phyloP scores from a whole-genome alignment of 2,113 vertebrate genomes.

The Heterotis niloticus region DNA sequence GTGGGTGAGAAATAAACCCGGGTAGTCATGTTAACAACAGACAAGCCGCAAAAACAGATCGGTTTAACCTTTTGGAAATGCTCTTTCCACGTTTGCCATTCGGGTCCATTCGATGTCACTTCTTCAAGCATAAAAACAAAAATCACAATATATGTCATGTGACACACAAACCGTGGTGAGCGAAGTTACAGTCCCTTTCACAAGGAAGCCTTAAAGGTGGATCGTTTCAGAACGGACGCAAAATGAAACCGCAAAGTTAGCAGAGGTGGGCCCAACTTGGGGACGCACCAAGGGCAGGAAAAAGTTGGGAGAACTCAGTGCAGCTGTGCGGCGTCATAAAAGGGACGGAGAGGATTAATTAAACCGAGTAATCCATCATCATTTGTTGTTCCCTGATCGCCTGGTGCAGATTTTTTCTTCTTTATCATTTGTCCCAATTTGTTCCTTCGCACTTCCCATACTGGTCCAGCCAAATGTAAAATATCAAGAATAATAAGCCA shows the following conservation, averaged over 20 bases:
- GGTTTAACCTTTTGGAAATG: too few species aligned
- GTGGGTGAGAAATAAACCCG: too few species aligned
- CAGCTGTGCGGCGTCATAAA: neutral
- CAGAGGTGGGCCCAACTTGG: neutral
- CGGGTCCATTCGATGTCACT: too few species aligned
- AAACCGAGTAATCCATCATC: conserved; percentile 15
- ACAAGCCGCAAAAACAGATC: too few species aligned
- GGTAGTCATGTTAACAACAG: too few species aligned
- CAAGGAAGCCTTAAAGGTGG: neutral
- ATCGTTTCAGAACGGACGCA: neutral
- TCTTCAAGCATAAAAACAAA: too few species aligned
- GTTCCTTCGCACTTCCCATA: conserved; percentile 13
- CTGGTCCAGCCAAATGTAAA: neutral
- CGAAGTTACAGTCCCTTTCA: too few species aligned
- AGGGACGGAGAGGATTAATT: conserved; percentile 6
- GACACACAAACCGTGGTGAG: too few species aligned
- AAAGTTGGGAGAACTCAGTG: neutral
- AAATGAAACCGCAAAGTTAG: neutral
- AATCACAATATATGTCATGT: too few species aligned
- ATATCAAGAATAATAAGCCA: too few species aligned
- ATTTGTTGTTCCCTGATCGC: conserved; percentile 11
- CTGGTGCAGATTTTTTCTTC: neutral
- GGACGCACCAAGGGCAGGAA: neutral
- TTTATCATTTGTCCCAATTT: conserved; percentile 15
- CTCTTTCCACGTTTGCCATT: too few species aligned